phyloP scores from a whole-genome alignment of 2,888 invertebrate genomes.

The Pseudeuparius sepicola region DNA sequence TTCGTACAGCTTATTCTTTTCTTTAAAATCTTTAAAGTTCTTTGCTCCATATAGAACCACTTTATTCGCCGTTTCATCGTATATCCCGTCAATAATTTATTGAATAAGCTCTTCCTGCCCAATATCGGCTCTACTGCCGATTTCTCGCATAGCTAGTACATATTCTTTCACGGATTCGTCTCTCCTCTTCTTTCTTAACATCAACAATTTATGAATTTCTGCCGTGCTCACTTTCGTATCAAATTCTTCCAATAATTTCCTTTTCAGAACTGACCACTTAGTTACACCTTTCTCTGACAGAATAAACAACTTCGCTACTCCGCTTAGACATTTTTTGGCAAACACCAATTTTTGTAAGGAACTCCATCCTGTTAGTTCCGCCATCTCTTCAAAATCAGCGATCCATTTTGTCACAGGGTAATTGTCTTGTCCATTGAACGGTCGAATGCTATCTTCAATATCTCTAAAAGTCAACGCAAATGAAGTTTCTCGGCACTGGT shows the following conservation, averaged over 20 bases:
- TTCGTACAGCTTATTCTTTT: conserved; percentile 21
- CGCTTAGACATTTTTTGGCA: too few relatives aligned
- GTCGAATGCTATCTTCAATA: too few relatives aligned
- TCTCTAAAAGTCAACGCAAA: conserved; percentile 23
- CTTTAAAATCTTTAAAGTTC: conserved; percentile 18
- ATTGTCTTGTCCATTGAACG: conserved; percentile 24
- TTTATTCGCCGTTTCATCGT: conserved; percentile 21
- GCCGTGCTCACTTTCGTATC: too few relatives aligned
- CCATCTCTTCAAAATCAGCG: conserved; percentile 26
- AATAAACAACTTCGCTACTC: too few relatives aligned
- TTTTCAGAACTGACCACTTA: conserved; percentile 21
- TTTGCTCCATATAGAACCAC: conserved; percentile 20
- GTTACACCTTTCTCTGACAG: conserved; percentile 22
- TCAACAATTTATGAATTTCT: too few relatives aligned
- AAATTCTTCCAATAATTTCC: too few relatives aligned
- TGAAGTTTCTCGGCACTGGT: too few relatives aligned
- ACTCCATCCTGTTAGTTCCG: too few relatives aligned
- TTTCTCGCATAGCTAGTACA: conserved; percentile 31
- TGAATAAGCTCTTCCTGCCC: conserved; percentile 18
- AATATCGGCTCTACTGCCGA: conserved; percentile 19
- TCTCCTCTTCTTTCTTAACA: too few relatives aligned
- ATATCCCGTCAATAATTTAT: too few relatives aligned
- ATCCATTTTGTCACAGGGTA: conserved; percentile 26
- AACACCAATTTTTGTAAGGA: too few relatives aligned
- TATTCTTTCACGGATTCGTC: too few relatives aligned